Evolutionary conservation across 1,140 invertebrate genomes (phyloP), one percentile per base, ranked within the genome.

Genomic region (Mya arenaria): DNA sequence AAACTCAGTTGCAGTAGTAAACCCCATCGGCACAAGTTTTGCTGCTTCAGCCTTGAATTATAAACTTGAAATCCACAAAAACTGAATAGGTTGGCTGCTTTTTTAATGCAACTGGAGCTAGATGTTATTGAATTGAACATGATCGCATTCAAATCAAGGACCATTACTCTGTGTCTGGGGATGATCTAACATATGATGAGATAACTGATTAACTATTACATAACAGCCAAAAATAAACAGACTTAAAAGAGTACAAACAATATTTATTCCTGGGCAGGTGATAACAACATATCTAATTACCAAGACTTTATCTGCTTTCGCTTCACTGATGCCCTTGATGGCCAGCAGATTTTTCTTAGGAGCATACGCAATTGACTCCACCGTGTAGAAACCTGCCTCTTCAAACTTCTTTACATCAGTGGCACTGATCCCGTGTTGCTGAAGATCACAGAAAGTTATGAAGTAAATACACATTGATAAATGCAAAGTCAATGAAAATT

Each of bases 241-340:
- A n/a, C n/a, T n/a, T n/a, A n/a, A n/a, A n/a, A n/a, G n/a, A n/a
- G n/a, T n/a, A n/a, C n/a, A n/a, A n/a, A n/a, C n/a, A n/a, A n/a
- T n/a, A n/a, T n/a, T n/a, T n/a, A n/a, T n/a, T n/a, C n/a, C n/a
- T n/a, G n/a, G n/a, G n/a, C n/a, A n/a, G n/a, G n/a, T n/a, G 5
- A 60, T 28, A 37, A 56, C 28, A 23, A 58, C 2, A 44, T 32
- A 30, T 41, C 36, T 62, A 90, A 91, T 90, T 92, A 95, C 95
- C 71, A 98, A 88, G 82, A 99, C 96, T 94, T 99, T 99, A 85
- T 99, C 99, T 32, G 97, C 98, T 93, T 99, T 99, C 15, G 96
- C 96, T 92, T 99, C 99, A 78, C 97, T 98, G 65, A 99, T 98
- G 1, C 99, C 99, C 94, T 99, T 99, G 25, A 99, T 97, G 8